A percentile compares a stretch with the other conserved stretches of the same genome.
These are phyloP conservation scores for Junco hyemalis DNA, from an alignment of 2,113 vertebrate genomes.

Conservation along the genomic window DNA sequence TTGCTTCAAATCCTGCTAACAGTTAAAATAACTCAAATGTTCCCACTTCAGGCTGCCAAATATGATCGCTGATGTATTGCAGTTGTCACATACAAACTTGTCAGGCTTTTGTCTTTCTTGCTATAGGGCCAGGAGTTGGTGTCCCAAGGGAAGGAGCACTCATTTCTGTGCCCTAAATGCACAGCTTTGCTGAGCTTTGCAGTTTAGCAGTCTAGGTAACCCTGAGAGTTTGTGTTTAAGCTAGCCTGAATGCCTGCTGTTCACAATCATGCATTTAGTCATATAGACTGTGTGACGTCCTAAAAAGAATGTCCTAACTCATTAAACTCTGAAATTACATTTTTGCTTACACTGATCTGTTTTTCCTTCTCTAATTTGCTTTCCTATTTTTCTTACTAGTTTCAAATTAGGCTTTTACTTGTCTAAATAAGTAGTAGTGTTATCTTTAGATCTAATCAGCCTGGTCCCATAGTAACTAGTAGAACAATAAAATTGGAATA, in stretches of 20 bases:
- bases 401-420: not conserved
- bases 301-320: not conserved
- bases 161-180: not conserved
- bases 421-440: not conserved
- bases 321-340: conserved; percentile 5
- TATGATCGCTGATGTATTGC: not conserved
- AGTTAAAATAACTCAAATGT: conserved; percentile 16
- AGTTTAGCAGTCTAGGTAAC: not conserved
- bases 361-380: not conserved
- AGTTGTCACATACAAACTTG: not conserved
- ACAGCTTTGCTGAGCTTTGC: not conserved
- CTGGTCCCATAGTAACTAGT: not conserved
- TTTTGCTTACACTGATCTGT: not conserved
- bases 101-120: not conserved
- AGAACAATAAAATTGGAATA: not conserved
- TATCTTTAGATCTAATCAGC: not conserved
- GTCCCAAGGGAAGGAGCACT: not conserved
- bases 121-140: not conserved
- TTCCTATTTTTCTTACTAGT: not conserved
- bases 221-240: not conserved
- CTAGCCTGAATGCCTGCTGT: not conserved
- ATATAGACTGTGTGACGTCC: not conserved
- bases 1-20: not conserved
- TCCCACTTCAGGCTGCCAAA: conserved; percentile 4
- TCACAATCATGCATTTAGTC: conserved; percentile 29